phyloP scores from a whole-genome alignment of 1,140 invertebrate species.

The Zaprionus vittiger region DNA sequence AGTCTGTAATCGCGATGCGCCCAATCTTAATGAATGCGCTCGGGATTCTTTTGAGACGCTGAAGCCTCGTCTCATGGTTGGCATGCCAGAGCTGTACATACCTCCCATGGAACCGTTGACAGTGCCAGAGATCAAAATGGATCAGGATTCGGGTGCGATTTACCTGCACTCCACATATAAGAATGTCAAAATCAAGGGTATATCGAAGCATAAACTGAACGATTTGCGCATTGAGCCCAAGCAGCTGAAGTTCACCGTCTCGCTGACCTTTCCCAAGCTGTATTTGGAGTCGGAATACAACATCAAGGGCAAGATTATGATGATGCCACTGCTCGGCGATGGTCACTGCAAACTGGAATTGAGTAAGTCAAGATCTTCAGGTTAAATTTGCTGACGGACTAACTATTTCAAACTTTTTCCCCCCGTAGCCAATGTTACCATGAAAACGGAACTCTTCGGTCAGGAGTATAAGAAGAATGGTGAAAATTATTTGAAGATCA shows the following conservation, averaged over 20 bases:
- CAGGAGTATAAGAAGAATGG: conserved; percentile 85
- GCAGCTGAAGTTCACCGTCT: conserved; percentile 85
- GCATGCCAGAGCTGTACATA: conserved; percentile 88
- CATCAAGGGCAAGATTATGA: conserved; percentile 87
- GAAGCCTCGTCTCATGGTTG: conserved; percentile 85
- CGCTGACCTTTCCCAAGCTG: conserved; percentile 86
- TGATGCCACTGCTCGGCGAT: conserved; percentile 87
- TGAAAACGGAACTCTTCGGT: conserved; percentile 86
- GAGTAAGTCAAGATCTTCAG: conserved; percentile 83
- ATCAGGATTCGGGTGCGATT: conserved; percentile 78
- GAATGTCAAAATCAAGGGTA: conserved; percentile 70
- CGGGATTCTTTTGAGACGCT: conserved; percentile 86
- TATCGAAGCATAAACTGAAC: conserved; percentile 67
- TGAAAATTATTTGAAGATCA: conserved; percentile 86
- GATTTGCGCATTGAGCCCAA: conserved; percentile 85
- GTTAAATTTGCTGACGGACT: background rate
- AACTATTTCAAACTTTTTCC: background rate
- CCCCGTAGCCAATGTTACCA: conserved; percentile 87
- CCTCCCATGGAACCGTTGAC: conserved; percentile 87
- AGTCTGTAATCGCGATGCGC: conserved; percentile 87
- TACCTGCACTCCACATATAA: conserved; percentile 74
- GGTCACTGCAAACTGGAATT: conserved; percentile 86
- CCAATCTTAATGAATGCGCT: conserved; percentile 86
- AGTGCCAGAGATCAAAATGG: conserved; percentile 85
- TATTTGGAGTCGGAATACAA: conserved; percentile 86